Conservation (phyloP, 64 coral and sea anemone genomes). For the Dendronephthya gigantea region DNA sequence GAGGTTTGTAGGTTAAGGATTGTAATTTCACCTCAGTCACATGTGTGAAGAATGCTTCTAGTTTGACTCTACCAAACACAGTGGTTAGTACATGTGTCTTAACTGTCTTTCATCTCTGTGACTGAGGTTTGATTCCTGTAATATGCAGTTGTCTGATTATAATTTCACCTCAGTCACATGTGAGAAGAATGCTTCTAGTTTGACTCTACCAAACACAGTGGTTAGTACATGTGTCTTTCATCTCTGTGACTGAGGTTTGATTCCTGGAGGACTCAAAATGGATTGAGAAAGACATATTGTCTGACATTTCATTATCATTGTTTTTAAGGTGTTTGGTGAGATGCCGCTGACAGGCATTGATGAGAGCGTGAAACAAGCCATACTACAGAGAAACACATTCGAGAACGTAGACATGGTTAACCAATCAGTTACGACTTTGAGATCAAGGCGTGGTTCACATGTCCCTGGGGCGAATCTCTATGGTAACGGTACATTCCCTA, state of each 20-base stretch:
- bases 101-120: too few species aligned
- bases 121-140: background rate
- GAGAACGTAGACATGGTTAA: constrained; percentile 40
- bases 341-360: constrained; percentile 76
- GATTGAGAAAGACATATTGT: background rate
- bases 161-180: too few species aligned
- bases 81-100: too few species aligned
- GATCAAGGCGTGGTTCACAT: background rate
- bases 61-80: too few species aligned
- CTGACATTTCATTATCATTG: background rate
- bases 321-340: constrained; percentile 72
- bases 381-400: constrained; percentile 74
- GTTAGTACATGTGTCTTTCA: too few species aligned
- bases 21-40: too few species aligned
- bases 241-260: too few species aligned
- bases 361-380: constrained; percentile 70
- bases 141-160: too few species aligned
- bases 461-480: background rate
- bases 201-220: too few species aligned
- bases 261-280: background rate
- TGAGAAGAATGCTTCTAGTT: too few species aligned
- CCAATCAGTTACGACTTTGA: background rate
- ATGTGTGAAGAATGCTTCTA: too few species aligned
- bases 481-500: background rate
- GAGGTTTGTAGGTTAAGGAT: constrained; percentile 57